Evolutionary conservation across 1,140 invertebrate genomes (phyloP), one percentile per base, ranked within the genome.

Genomic region (Drosophila ficusphila): DNA sequence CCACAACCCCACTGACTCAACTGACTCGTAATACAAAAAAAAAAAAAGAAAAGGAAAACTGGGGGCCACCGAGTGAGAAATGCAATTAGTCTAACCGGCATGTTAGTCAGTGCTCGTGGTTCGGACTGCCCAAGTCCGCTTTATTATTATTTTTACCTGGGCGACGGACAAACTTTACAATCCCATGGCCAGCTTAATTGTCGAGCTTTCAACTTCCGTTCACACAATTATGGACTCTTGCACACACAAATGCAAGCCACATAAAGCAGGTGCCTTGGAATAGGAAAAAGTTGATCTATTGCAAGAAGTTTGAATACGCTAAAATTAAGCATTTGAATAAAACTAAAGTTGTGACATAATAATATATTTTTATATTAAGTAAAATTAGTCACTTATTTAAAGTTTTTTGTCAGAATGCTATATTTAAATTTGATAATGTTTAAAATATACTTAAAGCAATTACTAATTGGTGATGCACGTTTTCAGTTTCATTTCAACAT

Each of bases 141-240:
- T 19, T 36, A 58, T 38, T 36, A 58, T 38, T 48, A 48, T 38
- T 38, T 58, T 14, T 27, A 58, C 14, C 29, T 42, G 36, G 34
- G 23, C 42, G 5, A 18, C 14, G 42, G 21, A 38, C 31, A 36
- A 49, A 21, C 23, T 38, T 27, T 36, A 58, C 44, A 58, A 23
- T 60, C 47, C 44, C 47, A 51, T 39, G 34, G 34, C 16, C 23
- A 6, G 34, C 46, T 39, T 60, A 39, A 60, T 60, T 51, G 56
- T 31, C 14, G 47, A 60, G 56, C 34, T 60, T 51, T 60, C 34
- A 51, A 60, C 56, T 58, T 58, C 54, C 54, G 54, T 58, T 58
- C 54, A 58, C 54, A 58, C 53, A 47, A 56, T 56, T 46, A 46
- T 56, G 41, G 42, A 46, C 23, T 16, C 7, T 46, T n/a, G 41